A percentile compares a stretch with the other conserved stretches of the same genome.
Conservation (phyloP, 2,888 invertebrate species). For the Eupithecia dodoneata region DNA sequence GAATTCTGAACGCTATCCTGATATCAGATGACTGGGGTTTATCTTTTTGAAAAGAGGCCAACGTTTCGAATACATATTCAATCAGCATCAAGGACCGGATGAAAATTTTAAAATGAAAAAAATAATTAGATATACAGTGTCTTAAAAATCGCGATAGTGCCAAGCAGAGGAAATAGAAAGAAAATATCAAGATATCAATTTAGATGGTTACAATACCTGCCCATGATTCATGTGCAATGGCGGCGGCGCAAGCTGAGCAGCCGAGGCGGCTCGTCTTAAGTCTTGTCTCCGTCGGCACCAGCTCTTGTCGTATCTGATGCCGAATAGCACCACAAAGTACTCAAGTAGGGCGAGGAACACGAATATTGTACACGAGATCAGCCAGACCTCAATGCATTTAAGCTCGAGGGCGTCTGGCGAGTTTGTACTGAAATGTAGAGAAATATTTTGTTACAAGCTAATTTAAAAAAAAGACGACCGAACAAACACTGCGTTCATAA, state of each 20-base stretch:
- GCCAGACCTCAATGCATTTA: constrained; percentile 87
- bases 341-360: constrained; percentile 86
- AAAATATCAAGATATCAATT: not conserved
- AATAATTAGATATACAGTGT: not conserved
- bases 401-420: constrained; percentile 86
- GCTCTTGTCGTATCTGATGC: constrained; percentile 86
- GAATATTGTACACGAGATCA: constrained; percentile 87
- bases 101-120: not conserved
- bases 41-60: not conserved
- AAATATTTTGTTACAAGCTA: not conserved
- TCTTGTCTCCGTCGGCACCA: constrained; percentile 82
- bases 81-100: not conserved
- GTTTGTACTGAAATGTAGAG: constrained; percentile 79
- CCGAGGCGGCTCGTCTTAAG: constrained; percentile 72
- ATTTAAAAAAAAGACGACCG: too few relatives aligned
- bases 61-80: not conserved
- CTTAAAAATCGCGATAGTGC: not conserved
- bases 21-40: not conserved
- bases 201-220: constrained; percentile 58
- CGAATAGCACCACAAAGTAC: constrained; percentile 86
- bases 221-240: constrained; percentile 76
- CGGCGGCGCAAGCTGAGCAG: constrained; percentile 75
- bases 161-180: not conserved
- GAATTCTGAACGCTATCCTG: not conserved
- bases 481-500: too few relatives aligned